Evolutionary conservation across 2,113 vertebrate genomes (phyloP), one percentile per base, ranked within the genome.

Genomic region (Cyphomyrus discorhynchus): DNA sequence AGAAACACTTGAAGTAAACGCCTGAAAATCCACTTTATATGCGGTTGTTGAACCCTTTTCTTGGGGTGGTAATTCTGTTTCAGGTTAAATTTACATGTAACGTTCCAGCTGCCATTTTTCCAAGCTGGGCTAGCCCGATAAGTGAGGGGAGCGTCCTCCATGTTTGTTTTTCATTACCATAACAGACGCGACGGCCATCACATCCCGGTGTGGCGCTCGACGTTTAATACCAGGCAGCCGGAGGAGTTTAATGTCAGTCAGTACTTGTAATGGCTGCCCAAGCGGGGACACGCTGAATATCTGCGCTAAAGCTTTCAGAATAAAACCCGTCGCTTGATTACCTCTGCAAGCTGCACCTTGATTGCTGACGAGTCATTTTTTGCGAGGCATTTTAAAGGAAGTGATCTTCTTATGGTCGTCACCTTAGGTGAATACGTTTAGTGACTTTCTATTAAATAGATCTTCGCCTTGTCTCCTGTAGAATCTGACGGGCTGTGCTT

Each of bases 401-500:
- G 24, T 31, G 46, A 27, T 74, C 21, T 46, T 21, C 45, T 84
- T 84, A 17, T 84, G 7, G 21, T 47, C 19, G 9, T 19, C 35
- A 39, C 15, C 70, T 39, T 39, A 15, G 11, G 31, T 77, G 70
- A 74, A 31, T 74, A 13, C 31, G 2, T 31, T 74, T 15, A 31
- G 66, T 35, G 66, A 77, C 66, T 39, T 19, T 10, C 15, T 42
- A 27, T 80, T 80, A 42, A 80, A 39, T 77, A 15, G 31, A 77
- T 17, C 5, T 74, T 39, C 35, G 5, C 74, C 31, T 80, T 15
- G 35, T 24, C 45, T 83, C 80, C 24, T 42, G 19, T 92, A 99
- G 98, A 99, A 99, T 92, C 95, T 98, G 96, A 97, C 97, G 0
- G 95, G 96, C 91, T 99, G 98, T 35, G 80, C 95, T 0, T 99